These are phyloP conservation scores for Spondyliosoma cantharus DNA, from an alignment of 2,797 vertebrate genomes.

Conservation along the genomic window DNA sequence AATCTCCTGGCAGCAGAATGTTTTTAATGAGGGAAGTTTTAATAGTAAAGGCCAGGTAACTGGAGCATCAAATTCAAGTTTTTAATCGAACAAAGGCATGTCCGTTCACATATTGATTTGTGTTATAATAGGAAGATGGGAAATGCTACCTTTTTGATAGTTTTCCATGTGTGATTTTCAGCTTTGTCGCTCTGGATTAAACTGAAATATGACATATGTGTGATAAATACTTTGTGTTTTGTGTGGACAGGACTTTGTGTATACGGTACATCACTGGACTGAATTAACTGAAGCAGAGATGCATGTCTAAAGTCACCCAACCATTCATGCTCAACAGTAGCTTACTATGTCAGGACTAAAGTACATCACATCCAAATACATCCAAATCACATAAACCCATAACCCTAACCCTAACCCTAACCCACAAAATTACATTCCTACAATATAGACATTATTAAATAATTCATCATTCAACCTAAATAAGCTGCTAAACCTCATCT, in stretches of 20 bases:
- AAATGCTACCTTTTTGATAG: neutral
- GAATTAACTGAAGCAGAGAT: neutral
- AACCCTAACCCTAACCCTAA: too few relatives aligned
- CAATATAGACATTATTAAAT: too few relatives aligned
- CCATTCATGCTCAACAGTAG: neutral
- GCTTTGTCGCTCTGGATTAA: neutral
- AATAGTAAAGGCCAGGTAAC: neutral
- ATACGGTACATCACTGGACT: neutral
- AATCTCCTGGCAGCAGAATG: neutral
- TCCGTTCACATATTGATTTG: neutral
- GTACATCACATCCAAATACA: too few relatives aligned
- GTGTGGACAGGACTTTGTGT: neutral
- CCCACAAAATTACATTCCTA: neutral
- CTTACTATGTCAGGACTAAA: neutral
- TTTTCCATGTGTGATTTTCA: neutral
- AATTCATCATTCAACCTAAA: neutral
- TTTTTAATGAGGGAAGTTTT: neutral
- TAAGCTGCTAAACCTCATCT: neutral
- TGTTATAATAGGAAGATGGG: neutral
- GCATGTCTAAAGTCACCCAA: neutral
- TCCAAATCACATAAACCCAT: slow-evolving; percentile 14
- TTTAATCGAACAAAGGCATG: neutral
- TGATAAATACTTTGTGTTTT: neutral
- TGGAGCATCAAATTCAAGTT: neutral
- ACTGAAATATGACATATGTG: neutral